Evolutionary conservation across 2,797 vertebrate genomes (phyloP).

Genomic region (Sebastes nivosus): DNA sequence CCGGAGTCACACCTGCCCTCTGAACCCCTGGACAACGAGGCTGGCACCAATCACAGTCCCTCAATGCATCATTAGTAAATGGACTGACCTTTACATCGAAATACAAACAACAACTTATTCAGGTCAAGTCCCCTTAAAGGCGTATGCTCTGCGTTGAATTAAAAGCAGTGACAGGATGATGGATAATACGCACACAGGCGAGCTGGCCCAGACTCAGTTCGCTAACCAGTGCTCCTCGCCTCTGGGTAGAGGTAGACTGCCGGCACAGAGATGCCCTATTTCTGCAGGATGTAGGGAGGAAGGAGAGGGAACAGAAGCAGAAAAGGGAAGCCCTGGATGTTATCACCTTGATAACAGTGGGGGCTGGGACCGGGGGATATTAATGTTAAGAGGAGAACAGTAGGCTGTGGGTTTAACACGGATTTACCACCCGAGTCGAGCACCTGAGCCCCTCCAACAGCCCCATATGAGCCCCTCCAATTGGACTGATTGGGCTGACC

Average conservation of each 20-base stretch:
- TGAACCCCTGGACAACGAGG: slow-evolving; percentile 22
- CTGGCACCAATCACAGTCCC: slow-evolving; percentile 37
- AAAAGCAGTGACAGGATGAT: slow-evolving; percentile 75
- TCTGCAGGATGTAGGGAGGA: slow-evolving; percentile 32
- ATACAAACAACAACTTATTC: slow-evolving; percentile 71
- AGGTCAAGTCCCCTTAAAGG: slow-evolving; percentile 66
- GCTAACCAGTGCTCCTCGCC: slow-evolving; percentile 39
- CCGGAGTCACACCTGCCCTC: slow-evolving; percentile 15
- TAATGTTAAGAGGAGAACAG: slow-evolving; percentile 30
- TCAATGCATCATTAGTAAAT: slow-evolving; percentile 61
- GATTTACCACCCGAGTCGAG: slow-evolving; percentile 53
- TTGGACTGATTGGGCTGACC: slow-evolving; percentile 72
- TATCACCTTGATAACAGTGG: slow-evolving; percentile 38
- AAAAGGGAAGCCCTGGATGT: slow-evolving; percentile 33
- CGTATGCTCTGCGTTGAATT: slow-evolving; percentile 44
- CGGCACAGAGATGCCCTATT: slow-evolving; percentile 34
- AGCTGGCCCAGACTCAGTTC: slow-evolving; percentile 36
- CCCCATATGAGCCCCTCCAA: slow-evolving; percentile 59
- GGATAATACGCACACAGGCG: slow-evolving; percentile 53
- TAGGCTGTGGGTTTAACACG: slow-evolving; percentile 44
- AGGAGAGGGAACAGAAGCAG: not conserved
- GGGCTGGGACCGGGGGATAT: slow-evolving; percentile 18
- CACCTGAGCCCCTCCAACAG: slow-evolving; percentile 48
- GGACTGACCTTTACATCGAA: slow-evolving; percentile 65
- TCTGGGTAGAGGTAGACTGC: slow-evolving; percentile 19